Conservation (phyloP, 2,888 invertebrate genomes). For the Drosophila peninsularis region DNA sequence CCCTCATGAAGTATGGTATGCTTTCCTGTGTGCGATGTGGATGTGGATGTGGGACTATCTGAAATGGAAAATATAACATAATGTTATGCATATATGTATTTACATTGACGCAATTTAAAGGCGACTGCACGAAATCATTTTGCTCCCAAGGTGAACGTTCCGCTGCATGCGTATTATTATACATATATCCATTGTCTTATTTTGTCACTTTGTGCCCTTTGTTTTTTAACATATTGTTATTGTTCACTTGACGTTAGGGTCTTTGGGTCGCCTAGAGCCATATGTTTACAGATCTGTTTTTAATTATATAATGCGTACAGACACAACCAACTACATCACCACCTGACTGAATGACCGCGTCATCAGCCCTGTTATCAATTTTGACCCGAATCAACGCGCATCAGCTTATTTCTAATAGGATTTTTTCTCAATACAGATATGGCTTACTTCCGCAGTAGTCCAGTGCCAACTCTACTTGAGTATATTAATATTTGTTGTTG, state of each 20-base stretch:
- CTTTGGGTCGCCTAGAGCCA: constrained; percentile 35
- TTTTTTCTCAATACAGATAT: constrained; percentile 27
- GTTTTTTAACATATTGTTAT: constrained; percentile 30
- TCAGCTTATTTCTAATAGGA: constrained; percentile 12
- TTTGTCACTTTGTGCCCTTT: constrained; percentile 12
- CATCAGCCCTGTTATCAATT: constrained; percentile 36
- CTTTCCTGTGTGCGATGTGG: constrained; percentile 21
- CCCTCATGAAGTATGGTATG: constrained; percentile 35
- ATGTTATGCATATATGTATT: constrained; percentile 14
- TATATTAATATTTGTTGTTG: constrained; percentile 52
- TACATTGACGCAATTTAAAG: constrained; percentile 37
- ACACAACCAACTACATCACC: constrained; percentile 36
- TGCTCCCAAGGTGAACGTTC: constrained; percentile 45
- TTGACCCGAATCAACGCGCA: constrained; percentile 8
- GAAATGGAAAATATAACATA: constrained; percentile 44
- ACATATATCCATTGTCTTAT: constrained; percentile 14
- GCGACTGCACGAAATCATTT: constrained; percentile 50
- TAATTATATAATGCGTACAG: constrained; percentile 68
- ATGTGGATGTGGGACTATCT: constrained; percentile 37
- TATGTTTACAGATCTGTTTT: constrained; percentile 47
- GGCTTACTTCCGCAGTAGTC: constrained; percentile 40
- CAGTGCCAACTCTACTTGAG: constrained; percentile 29
- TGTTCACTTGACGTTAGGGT: constrained; percentile 22
- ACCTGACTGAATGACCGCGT: constrained; percentile 52
- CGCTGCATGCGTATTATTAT: constrained; percentile 17